phyloP scores from a whole-genome alignment of 2,797 vertebrate genomes.

The Paratrypauchen microcephalus region DNA sequence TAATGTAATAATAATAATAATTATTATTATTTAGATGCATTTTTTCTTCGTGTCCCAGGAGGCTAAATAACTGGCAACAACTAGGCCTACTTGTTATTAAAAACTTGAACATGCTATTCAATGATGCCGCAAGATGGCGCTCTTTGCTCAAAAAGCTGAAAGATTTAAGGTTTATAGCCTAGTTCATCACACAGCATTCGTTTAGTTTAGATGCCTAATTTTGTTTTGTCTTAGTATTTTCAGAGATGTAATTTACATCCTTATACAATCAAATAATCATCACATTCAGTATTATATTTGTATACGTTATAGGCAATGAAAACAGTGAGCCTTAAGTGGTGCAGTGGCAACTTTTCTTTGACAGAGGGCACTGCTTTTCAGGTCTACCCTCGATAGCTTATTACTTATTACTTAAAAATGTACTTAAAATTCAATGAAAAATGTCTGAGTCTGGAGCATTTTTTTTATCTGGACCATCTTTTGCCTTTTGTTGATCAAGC shows the following conservation, averaged over 20 bases:
- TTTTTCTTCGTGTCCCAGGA: too few species aligned
- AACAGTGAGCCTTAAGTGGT: background rate
- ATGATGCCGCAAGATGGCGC: conserved; percentile 5
- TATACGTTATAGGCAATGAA: background rate
- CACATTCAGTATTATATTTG: background rate
- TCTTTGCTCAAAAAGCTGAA: background rate
- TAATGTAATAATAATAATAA: too few species aligned
- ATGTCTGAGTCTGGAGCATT: background rate
- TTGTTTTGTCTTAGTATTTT: background rate
- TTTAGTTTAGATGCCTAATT: background rate
- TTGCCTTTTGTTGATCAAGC: background rate
- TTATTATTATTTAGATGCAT: too few species aligned
- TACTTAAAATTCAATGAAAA: too few species aligned
- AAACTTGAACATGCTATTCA: background rate
- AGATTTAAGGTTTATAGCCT: too few species aligned
- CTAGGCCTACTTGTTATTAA: background rate
- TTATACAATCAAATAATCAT: background rate
- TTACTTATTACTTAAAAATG: background rate
- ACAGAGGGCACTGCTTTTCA: conserved; percentile 43
- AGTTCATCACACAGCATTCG: too few species aligned
- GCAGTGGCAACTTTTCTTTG: conserved; percentile 7
- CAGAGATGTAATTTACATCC: background rate
- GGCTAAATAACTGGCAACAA: too few species aligned
- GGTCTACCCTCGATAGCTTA: background rate
- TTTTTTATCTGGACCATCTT: background rate